These are phyloP conservation scores for Gymnothorax reevesii DNA, from an alignment of 2,797 vertebrate genomes.

Conservation along the genomic window DNA sequence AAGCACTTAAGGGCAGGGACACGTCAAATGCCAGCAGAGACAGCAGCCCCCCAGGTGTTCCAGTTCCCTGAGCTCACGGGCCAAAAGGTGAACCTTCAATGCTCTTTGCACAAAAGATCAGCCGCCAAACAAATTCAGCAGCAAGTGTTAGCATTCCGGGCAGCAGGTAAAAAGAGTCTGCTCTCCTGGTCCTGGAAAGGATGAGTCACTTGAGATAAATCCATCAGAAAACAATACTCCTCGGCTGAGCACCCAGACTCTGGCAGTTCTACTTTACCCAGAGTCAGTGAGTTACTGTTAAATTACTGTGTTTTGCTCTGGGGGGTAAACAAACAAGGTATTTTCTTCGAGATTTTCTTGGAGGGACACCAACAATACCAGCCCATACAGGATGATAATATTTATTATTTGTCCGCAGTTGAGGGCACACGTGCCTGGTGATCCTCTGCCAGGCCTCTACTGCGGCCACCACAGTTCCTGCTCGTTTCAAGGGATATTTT, in stretches of 20 bases:
- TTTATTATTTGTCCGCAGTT: too few relatives aligned
- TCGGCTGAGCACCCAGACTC: background rate
- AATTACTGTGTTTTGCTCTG: background rate
- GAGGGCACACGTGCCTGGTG: too few relatives aligned
- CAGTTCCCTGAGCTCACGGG: background rate
- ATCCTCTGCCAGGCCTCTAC: too few relatives aligned
- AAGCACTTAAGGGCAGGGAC: background rate
- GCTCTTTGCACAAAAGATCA: background rate
- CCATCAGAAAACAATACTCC: background rate
- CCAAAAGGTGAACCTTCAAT: background rate
- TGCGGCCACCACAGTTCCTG: too few relatives aligned
- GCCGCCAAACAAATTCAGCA: background rate
- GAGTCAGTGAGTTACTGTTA: background rate
- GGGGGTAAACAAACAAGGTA: too few relatives aligned
- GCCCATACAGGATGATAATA: too few relatives aligned
- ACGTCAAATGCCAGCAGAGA: background rate
- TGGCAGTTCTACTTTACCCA: background rate
- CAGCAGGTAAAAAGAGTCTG: background rate
- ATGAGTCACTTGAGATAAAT: background rate
- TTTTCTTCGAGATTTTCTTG: too few relatives aligned
- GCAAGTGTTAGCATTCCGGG: background rate
- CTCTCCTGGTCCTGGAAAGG: background rate
- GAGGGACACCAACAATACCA: too few relatives aligned
- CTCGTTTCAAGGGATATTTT: too few relatives aligned
- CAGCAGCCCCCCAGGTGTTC: background rate